Percentiles rank a stretch among this genome's conserved stretches.
phyloP scores from a whole-genome alignment of 2,113 vertebrate genomes.

The Verasper variegatus region DNA sequence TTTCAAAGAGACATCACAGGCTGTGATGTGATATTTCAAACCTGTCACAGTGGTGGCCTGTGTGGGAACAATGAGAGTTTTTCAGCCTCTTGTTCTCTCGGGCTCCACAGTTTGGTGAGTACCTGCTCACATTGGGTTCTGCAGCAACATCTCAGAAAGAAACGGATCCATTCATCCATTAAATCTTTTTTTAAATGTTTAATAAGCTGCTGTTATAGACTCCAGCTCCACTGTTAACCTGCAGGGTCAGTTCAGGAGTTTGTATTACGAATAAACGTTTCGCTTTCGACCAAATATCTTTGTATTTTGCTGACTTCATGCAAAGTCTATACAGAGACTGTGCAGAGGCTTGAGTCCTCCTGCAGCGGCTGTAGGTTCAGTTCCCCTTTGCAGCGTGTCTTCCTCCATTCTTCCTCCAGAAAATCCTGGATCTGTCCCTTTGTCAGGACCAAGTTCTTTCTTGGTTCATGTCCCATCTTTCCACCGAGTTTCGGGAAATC shows the following conservation, averaged over 20 bases:
- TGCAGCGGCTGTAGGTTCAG: too few species aligned
- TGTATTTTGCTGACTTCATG: too few species aligned
- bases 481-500: too few species aligned
- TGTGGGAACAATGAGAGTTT: constrained; percentile 26
- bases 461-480: too few species aligned
- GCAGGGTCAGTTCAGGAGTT: neutral
- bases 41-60: constrained; percentile 23
- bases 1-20: constrained; percentile 35
- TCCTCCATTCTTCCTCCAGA: too few species aligned
- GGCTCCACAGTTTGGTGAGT: neutral
- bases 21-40: constrained; percentile 55
- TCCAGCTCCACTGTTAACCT: neutral
- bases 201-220: neutral
- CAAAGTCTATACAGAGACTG: too few species aligned
- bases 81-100: neutral
- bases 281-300: neutral
- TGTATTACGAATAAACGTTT: constrained; percentile 6
- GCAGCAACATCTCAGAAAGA: neutral
- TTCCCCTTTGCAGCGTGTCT: too few species aligned
- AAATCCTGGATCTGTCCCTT: too few species aligned
- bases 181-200: neutral
- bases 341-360: too few species aligned
- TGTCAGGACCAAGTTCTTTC: too few species aligned
- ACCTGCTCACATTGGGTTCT: constrained; percentile 13
- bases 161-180: constrained; percentile 16